phyloP scores from a whole-genome alignment of 2,888 invertebrate genomes.

The Cephus pulcher region DNA sequence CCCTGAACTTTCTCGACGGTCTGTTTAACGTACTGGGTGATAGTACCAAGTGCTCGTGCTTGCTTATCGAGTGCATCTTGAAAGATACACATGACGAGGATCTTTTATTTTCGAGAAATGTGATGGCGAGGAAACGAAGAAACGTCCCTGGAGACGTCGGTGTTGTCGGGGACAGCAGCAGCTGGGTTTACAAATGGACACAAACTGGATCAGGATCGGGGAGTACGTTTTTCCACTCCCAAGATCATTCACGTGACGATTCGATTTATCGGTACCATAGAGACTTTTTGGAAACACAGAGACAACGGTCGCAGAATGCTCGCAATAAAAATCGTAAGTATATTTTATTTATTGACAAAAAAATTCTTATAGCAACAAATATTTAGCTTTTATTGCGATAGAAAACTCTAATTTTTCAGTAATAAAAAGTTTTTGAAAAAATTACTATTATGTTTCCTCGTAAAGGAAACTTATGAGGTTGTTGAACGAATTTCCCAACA shows the following conservation, averaged over 20 bases:
- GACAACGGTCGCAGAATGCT: not conserved
- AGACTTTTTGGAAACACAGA: not conserved
- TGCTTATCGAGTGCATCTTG: not conserved
- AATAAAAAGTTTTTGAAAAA: not conserved
- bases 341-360: not conserved
- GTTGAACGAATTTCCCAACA: not conserved
- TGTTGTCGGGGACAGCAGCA: conserved; percentile 13
- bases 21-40: not conserved
- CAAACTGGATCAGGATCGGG: not conserved
- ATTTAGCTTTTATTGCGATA: not conserved
- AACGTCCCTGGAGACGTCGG: conserved; percentile 17
- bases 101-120: conserved; percentile 12
- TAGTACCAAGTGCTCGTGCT: not conserved
- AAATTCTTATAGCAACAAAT: not conserved
- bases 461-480: not conserved
- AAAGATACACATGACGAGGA: not conserved
- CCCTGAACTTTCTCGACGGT: not conserved
- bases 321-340: not conserved
- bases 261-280: not conserved
- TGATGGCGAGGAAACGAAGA: conserved; percentile 35
- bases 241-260: not conserved
- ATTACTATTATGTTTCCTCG: not conserved
- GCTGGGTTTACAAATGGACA: conserved; percentile 5
- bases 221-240: not conserved
- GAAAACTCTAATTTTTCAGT: not conserved